Evolutionary conservation across 2,113 vertebrate genomes (phyloP).

Genomic region (Conger conger): DNA sequence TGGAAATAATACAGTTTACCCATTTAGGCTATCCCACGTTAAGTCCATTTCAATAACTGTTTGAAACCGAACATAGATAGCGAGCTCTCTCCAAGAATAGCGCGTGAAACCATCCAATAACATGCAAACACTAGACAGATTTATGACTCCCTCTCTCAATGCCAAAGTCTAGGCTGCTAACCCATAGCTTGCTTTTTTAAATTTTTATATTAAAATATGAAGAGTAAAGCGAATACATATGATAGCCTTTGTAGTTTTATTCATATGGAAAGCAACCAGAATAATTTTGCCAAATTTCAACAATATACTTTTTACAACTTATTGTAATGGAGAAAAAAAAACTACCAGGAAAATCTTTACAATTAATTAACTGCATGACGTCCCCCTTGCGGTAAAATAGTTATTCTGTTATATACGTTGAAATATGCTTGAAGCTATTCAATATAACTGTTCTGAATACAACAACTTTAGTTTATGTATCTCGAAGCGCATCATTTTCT

Average conservation of each 20-base stretch:
- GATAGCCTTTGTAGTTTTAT: not conserved
- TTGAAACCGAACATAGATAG: constrained; percentile 20
- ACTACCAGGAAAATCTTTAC: not conserved
- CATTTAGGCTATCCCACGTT: constrained; percentile 7
- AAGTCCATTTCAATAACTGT: not conserved
- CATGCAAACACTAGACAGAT: constrained; percentile 64
- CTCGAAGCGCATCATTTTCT: not conserved
- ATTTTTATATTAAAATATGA: not conserved
- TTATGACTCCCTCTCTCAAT: constrained; percentile 61
- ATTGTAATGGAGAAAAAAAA: not conserved
- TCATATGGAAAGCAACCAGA: not conserved
- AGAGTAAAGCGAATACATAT: not conserved
- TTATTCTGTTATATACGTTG: too few species aligned
- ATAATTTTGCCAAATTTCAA: not conserved
- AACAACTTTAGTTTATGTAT: not conserved
- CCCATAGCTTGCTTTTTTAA: constrained; percentile 13
- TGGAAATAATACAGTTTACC: not conserved
- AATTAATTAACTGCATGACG: not conserved
- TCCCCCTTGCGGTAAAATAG: too few species aligned
- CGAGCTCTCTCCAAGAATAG: constrained; percentile 67
- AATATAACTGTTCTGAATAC: not conserved
- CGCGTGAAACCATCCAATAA: constrained; percentile 61
- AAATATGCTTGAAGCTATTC: not conserved
- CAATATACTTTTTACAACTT: not conserved
- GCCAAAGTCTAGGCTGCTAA: constrained; percentile 52